Evolutionary conservation across 2,888 invertebrate species (phyloP), one percentile per base, ranked within the genome.

Genomic region (Muschampia staudingeri): DNA sequence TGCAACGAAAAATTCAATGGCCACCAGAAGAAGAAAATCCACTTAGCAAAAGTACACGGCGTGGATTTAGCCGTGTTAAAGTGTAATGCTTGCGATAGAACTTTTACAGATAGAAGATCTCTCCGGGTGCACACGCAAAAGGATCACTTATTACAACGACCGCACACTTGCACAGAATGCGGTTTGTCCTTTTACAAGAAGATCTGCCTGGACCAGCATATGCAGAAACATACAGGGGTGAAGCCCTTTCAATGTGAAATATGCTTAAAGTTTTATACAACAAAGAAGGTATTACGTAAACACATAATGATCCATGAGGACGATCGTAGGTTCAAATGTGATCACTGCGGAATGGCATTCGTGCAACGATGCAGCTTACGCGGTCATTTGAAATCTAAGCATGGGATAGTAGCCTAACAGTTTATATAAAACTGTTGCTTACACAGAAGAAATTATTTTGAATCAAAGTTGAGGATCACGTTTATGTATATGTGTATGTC

Each of bases 221-320:
- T 93, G 90, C 90, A 92, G 34, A 92, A 91, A 65, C 95, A 95
- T 82, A 91, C 92, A 0, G 92, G 90, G 1, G 12, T n/a, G 0
- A 95, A 93, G 84, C 93, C 95, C 4, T 96, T 93, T 56, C 89
- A 94, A 30, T 95, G 95, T 77, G 90, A 91, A n/a, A 81, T 93
- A 0, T 95, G 95, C 70, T 86, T 85, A 0, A 94, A 94, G 76
- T 85, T 78, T 0, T 95, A 91, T 71, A 91, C 90, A 0, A 88
- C 92, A 14, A 89, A 90, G 75, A 91, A 90, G 19, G 90, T 92
- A 0, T 84, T 95, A n/a, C 92, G 86, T 1, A 91, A 93, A 48
- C 96, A 95, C 84, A 89, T 94, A 84, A 75, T 83, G 34, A 85
- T 80, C 4, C 89, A 89, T 44, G 82, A 90, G 76, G 83, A 82